Evolutionary conservation across 2,113 vertebrate genomes (phyloP).

Genomic region (Eclectus roratus): DNA sequence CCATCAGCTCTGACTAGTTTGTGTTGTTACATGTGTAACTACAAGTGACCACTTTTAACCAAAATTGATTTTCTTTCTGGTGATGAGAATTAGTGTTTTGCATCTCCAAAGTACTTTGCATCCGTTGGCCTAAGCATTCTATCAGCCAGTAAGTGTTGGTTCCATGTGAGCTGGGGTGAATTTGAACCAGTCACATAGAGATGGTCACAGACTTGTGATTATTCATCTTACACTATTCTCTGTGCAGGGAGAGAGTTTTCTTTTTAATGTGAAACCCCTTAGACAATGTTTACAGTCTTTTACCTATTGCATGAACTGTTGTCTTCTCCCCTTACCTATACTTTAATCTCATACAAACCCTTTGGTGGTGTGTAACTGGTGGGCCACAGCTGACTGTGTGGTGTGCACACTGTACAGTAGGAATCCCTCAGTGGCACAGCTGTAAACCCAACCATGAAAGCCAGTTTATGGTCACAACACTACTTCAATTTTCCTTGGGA

Average conservation of each 20-base stretch:
- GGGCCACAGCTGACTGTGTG: constrained; percentile 10
- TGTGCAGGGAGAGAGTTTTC: background rate
- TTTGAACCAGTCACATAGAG: background rate
- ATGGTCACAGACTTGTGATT: background rate
- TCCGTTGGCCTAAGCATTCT: background rate
- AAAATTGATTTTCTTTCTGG: background rate
- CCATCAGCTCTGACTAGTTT: background rate
- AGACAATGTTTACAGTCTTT: background rate
- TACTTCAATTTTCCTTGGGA: constrained; percentile 78
- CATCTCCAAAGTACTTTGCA: background rate
- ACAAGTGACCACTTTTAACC: background rate
- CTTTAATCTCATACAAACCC: background rate
- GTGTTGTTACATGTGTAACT: background rate
- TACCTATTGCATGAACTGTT: background rate
- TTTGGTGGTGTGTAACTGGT: background rate
- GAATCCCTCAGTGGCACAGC: constrained; percentile 79
- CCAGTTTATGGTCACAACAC: constrained; percentile 69
- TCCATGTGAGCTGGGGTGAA: background rate
- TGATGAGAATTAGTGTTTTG: background rate
- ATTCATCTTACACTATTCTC: background rate
- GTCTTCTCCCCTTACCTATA: background rate
- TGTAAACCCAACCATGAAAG: constrained; percentile 81
- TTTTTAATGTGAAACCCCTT: background rate
- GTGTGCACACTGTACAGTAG: background rate
- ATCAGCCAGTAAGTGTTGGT: background rate